Percentiles rank a stretch among this genome's conserved stretches.
Evolutionary conservation across 2,797 vertebrate species (phyloP).

Genomic region (Macroramphosus scolopax): DNA sequence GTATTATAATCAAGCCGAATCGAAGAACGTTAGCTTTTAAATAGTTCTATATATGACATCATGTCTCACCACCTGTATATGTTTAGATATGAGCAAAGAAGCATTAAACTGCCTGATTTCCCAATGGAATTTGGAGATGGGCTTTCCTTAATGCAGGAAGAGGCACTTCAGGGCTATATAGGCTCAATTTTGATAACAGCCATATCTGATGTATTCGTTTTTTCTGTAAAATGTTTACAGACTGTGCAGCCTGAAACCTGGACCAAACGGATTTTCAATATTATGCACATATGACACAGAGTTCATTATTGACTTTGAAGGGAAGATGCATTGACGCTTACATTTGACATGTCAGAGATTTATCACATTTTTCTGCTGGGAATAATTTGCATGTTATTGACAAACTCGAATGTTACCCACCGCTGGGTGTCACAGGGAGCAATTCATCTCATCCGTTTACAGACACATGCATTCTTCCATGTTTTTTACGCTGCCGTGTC

Average conservation of each 20-base stretch:
- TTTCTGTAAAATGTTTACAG: conserved; percentile 44
- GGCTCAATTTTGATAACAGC: conserved; percentile 22
- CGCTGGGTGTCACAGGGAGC: conserved; percentile 50
- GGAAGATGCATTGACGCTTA: no score
- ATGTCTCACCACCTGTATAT: no score
- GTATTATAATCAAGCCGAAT: conserved; percentile 5
- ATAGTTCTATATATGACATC: no score
- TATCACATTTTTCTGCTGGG: conserved; percentile 23
- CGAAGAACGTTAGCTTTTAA: conserved; percentile 17
- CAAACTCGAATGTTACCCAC: conserved; percentile 74
- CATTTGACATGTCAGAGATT: no score
- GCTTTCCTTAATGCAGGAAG: no score
- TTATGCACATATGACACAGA: conserved; percentile 32
- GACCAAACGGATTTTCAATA: conserved; percentile 39
- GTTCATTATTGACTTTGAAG: no score
- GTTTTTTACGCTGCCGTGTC: no score
- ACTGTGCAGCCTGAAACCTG: conserved; percentile 33
- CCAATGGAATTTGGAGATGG: conserved; percentile 6
- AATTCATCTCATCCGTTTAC: conserved; percentile 56
- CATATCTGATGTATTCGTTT: background rate
- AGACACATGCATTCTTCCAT: conserved; percentile 60
- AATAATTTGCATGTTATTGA: conserved; percentile 67
- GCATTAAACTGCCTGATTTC: conserved; percentile 12
- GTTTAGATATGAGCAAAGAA: no score
- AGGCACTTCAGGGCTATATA: background rate